A percentile compares a stretch with the other conserved stretches of the same genome.
Conservation (phyloP, 2,797 vertebrate genomes). For the Anguilla pacifica region DNA sequence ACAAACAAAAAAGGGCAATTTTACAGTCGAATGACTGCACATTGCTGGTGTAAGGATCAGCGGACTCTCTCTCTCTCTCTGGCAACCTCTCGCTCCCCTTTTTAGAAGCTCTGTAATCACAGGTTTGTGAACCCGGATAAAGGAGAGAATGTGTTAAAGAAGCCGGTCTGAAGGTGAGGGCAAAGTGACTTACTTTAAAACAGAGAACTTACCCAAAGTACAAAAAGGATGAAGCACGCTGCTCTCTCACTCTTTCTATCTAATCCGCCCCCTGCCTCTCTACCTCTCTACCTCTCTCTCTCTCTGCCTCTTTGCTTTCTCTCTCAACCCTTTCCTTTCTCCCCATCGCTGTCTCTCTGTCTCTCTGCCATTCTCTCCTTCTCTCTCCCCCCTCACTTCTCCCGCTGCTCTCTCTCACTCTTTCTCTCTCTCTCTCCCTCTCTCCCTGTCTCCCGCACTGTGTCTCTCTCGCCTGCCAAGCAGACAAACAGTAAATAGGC, state of each 20-base stretch:
- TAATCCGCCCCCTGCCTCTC: not conserved
- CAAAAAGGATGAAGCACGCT: not conserved
- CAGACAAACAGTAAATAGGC: not conserved
- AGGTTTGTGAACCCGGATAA: not conserved
- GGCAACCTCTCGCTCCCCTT: not conserved
- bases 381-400: not conserved
- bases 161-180: not conserved
- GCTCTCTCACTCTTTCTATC: not conserved
- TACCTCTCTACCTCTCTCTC: not conserved
- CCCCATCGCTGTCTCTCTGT: not conserved
- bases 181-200: slow-evolving; percentile 7
- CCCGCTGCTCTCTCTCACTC: not conserved
- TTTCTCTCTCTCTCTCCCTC: not conserved
- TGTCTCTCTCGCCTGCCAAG: not conserved
- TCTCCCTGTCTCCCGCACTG: not conserved
- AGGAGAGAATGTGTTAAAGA: not conserved
- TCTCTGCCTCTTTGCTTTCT: not conserved
- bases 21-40: not conserved
- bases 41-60: not conserved
- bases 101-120: slow-evolving; percentile 13
- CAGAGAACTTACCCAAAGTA: not conserved
- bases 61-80: not conserved
- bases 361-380: not conserved
- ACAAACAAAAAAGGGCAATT: slow-evolving; percentile 1
- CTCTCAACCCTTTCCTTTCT: not conserved